These are phyloP conservation scores for Peromyscus eremicus DNA, from an alignment of 2,797 vertebrate genomes.

Conservation along the genomic window DNA sequence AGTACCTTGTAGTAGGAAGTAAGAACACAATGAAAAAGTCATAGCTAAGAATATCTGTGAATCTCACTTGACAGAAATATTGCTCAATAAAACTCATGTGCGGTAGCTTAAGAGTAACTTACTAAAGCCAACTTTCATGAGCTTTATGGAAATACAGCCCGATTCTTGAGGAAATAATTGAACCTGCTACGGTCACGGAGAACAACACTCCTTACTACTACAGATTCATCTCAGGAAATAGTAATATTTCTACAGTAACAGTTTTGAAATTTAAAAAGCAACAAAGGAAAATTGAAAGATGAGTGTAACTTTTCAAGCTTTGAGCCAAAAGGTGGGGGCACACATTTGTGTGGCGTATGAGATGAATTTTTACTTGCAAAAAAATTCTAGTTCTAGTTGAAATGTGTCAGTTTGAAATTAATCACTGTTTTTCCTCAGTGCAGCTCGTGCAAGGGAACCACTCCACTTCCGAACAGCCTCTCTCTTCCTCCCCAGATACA, in stretches of 20 bases:
- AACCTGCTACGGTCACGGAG: neutral
- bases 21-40: constrained; percentile 39
- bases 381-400: constrained; percentile 71
- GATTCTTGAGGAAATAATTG: neutral
- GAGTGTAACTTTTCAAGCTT: constrained; percentile 53
- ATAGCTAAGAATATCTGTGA: neutral
- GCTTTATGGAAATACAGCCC: neutral
- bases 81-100: constrained; percentile 22
- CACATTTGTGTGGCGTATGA: constrained; percentile 23
- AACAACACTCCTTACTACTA: constrained; percentile 39
- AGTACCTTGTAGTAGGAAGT: neutral
- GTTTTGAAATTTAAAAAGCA: constrained; percentile 43
- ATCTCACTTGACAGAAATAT: constrained; percentile 31
- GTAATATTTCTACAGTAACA: constrained; percentile 61
- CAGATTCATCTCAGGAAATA: constrained; percentile 39
- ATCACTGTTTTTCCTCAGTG: constrained; percentile 75
- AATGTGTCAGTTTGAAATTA: constrained; percentile 82
- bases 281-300: constrained; percentile 63
- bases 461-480: constrained; percentile 72
- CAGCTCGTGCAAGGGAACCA: constrained; percentile 73
- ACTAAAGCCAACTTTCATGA: neutral
- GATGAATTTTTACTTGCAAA: constrained; percentile 67
- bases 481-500: constrained; percentile 77
- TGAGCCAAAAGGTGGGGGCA: constrained; percentile 13
- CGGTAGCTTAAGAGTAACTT: neutral